These are phyloP conservation scores for Narcine bancroftii DNA, from an alignment of 2,113 vertebrate species.

Conservation along the genomic window DNA sequence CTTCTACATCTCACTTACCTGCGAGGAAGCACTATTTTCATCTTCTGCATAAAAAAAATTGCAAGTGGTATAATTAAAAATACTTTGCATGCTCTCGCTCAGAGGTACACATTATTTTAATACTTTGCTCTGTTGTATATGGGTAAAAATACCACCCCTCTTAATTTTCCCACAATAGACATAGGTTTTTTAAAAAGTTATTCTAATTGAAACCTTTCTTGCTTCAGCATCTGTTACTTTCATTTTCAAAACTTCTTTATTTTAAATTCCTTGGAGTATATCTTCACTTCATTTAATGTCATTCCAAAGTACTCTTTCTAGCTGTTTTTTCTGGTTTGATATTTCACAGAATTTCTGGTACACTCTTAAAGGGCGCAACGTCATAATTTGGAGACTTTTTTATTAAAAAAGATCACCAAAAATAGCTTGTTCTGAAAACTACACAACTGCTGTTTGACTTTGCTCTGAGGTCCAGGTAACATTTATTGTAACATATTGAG, in stretches of 20 bases:
- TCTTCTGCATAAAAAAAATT: neutral
- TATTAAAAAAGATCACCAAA: too few relatives aligned
- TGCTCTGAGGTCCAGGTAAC: neutral
- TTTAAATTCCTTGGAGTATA: neutral
- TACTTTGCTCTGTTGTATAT: neutral
- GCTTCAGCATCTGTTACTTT: conserved; percentile 23
- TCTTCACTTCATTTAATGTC: neutral
- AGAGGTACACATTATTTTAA: neutral
- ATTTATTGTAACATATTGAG: neutral
- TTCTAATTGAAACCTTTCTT: too few relatives aligned
- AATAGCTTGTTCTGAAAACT: neutral
- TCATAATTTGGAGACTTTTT: neutral
- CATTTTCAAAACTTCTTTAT: neutral
- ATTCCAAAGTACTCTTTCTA: neutral
- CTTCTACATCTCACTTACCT: neutral
- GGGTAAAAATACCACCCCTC: neutral
- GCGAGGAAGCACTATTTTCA: neutral
- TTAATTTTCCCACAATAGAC: conserved; percentile 24
- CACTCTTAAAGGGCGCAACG: neutral
- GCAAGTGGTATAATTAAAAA: conserved; percentile 1
- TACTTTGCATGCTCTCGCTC: neutral
- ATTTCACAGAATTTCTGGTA: neutral
- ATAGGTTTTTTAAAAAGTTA: too few relatives aligned
- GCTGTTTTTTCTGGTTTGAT: neutral
- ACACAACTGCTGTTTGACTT: neutral